Evolutionary conservation across 2,797 vertebrate species (phyloP).

Genomic region (Octomys mimax): DNA sequence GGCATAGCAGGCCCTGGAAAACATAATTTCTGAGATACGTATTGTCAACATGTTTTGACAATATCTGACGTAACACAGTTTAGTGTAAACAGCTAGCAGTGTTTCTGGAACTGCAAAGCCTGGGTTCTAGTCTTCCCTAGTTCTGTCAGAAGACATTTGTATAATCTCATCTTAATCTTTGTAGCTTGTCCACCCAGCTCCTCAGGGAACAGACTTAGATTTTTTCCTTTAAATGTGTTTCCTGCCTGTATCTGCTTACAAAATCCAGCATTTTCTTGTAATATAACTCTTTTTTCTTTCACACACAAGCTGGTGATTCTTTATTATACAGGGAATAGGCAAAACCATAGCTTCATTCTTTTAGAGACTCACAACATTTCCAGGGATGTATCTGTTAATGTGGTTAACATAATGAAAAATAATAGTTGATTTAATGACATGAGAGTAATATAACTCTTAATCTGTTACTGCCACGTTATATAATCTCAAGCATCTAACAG

Average conservation of each 20-base stretch:
- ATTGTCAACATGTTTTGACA: neutral
- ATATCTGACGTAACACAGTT: neutral
- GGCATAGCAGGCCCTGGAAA: neutral
- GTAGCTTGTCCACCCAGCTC: neutral
- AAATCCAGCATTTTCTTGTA: neutral
- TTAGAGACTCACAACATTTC: slow-evolving; percentile 38
- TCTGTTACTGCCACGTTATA: neutral
- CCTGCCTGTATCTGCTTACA: neutral
- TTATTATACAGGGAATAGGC: slow-evolving; percentile 80
- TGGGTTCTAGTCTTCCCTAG: accelerated
- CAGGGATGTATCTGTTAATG: neutral
- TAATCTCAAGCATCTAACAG: neutral
- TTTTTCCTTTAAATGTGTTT: slow-evolving; percentile 8
- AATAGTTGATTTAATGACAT: neutral
- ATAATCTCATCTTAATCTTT: neutral
- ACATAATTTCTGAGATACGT: neutral
- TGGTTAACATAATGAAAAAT: neutral
- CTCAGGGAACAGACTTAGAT: neutral
- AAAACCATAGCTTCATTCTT: slow-evolving; percentile 46
- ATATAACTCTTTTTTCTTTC: neutral
- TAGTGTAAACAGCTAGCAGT: accelerated
- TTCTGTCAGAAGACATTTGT: neutral
- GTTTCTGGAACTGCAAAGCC: neutral
- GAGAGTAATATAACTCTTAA: neutral
- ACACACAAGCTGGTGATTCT: slow-evolving; percentile 31